Percentiles rank a stretch among this genome's conserved stretches.
These are phyloP conservation scores for Calliphora vomitoria DNA, from an alignment of 2,888 invertebrate genomes.

Conservation along the genomic window DNA sequence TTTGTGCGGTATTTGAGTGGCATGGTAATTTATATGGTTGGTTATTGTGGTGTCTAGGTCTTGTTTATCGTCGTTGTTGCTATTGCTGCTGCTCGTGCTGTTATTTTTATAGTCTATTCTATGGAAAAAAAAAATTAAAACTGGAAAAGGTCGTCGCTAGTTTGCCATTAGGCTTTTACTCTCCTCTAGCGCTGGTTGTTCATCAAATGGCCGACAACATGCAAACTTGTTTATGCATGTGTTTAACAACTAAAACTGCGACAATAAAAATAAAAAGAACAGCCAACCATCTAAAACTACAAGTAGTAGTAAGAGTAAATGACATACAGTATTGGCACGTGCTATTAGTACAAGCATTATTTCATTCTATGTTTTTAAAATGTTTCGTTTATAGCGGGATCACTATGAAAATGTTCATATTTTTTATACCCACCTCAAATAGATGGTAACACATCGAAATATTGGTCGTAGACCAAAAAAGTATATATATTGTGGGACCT, in stretches of 20 bases:
- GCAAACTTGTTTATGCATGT: slow-evolving; percentile 75
- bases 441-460: too few species aligned
- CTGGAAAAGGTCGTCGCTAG: slow-evolving; percentile 59
- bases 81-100: slow-evolving; percentile 24
- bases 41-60: slow-evolving; percentile 67
- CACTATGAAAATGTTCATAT: too few species aligned
- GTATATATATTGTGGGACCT: too few species aligned
- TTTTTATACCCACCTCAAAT: too few species aligned
- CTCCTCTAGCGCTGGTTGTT: slow-evolving; percentile 50
- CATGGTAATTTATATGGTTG: slow-evolving; percentile 66
- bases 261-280: slow-evolving; percentile 66
- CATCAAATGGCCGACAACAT: slow-evolving; percentile 71
- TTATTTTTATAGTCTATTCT: slow-evolving; percentile 51
- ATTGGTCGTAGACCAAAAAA: too few species aligned
- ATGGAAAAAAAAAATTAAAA: slow-evolving; percentile 37
- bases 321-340: slow-evolving; percentile 29
- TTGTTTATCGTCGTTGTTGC: slow-evolving; percentile 50
- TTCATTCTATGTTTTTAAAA: background rate
- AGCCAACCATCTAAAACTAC: slow-evolving; percentile 26
- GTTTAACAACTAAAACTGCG: slow-evolving; percentile 74
- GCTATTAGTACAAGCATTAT: background rate
- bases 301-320: slow-evolving; percentile 32
- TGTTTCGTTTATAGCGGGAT: background rate
- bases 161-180: slow-evolving; percentile 71
- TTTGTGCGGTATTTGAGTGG: slow-evolving; percentile 51